These are phyloP conservation scores for Dallia pectoralis DNA, from an alignment of 2,797 vertebrate species.

Conservation along the genomic window DNA sequence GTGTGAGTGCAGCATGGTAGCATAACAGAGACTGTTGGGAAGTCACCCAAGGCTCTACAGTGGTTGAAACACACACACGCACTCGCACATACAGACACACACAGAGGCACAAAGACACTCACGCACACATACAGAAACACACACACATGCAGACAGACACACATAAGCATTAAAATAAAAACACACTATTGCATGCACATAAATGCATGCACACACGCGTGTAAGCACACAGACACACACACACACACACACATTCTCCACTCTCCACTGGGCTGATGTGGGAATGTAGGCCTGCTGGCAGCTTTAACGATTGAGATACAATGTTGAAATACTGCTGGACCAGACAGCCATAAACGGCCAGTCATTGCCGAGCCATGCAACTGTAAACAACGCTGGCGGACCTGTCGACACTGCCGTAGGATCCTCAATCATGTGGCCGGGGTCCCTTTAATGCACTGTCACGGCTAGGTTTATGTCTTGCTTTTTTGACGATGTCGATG, in stretches of 20 bases:
- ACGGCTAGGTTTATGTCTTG: slow-evolving; percentile 64
- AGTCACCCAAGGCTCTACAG: too few species aligned
- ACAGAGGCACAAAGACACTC: too few species aligned
- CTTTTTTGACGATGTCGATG: slow-evolving; percentile 50
- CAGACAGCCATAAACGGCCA: slow-evolving; percentile 71
- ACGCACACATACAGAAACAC: too few species aligned
- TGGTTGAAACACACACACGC: too few species aligned
- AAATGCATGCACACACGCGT: too few species aligned
- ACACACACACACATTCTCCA: not conserved
- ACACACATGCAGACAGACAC: too few species aligned
- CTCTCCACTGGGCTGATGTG: not conserved
- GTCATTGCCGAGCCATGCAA: slow-evolving; percentile 65
- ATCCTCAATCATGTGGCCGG: slow-evolving; percentile 68
- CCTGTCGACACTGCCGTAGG: slow-evolving; percentile 62
- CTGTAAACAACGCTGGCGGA: slow-evolving; percentile 69
- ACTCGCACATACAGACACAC: too few species aligned
- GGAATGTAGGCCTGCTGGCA: slow-evolving; percentile 36
- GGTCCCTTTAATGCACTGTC: slow-evolving; percentile 72
- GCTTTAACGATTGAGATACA: slow-evolving; percentile 62
- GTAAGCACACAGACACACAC: too few species aligned
- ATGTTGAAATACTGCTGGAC: slow-evolving; percentile 70
- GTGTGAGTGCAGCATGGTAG: too few species aligned
- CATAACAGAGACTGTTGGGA: too few species aligned
- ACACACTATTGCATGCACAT: too few species aligned
- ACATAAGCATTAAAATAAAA: too few species aligned